Base-by-base conservation (phyloP, 2,888 invertebrate species). In the Fragum whitleyi region DNA sequence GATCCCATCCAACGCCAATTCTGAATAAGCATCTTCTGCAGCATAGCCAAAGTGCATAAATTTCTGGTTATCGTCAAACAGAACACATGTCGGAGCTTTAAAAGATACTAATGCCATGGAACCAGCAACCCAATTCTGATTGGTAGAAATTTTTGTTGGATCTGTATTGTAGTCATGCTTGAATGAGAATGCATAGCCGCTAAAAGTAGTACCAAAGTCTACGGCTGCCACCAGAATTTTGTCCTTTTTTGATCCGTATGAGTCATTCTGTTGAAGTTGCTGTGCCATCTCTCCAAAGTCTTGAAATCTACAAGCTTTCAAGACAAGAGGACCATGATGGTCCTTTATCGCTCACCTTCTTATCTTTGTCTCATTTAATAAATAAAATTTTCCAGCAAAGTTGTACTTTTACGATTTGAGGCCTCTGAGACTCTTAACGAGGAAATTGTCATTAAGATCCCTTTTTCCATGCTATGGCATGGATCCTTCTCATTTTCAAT, bases 131-230 rank as follows among this genome's bases (percentile, higher is more conserved):
- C 84, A 84, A 28, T 32, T 76, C 32, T 81, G 84, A 47, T 84
- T 84, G n/a, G 72, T 47, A 1, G 81, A 79, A 14, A 84, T 70
- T 36, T 84, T 81, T 0, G 68, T 21, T 11, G 84, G 81, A 74
- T 84, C 76, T 0, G 67, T 67, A 0, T 76, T 72, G 59, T 83
- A 86, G 14, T 83, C 86, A 21, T 59, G 53, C 32, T 78, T 79
- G 7, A 83, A 78, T 0, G 81, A 79, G 74, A 83, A 86, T 5
- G 86, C 86, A 70, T 86, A 86, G 23, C 86, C 86, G 32, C 81
- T 81, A 62, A 77, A 86, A 0, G 86, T 83, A 2, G 86, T 86
- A 0, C 86, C 86, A 57, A 86, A 86, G 61, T 86, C 86, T 51
- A 86, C 75, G 67, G 83, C 86, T 6, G 86, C 86, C 29, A 86